These are phyloP conservation scores for Cyphomyrmex costatus DNA, from an alignment of 1,140 invertebrate genomes.

Conservation along the genomic window DNA sequence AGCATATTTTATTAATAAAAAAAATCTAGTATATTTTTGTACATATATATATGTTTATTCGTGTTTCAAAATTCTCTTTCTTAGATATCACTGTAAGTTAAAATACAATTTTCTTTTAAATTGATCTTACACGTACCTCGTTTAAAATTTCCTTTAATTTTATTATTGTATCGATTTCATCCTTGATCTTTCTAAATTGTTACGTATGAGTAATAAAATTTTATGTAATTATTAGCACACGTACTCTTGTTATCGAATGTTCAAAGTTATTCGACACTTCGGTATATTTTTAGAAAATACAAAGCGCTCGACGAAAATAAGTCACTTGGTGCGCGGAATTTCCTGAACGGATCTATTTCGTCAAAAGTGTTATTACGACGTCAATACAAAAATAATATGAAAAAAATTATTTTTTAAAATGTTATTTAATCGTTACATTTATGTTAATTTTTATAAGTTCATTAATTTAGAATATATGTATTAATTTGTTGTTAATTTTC, in stretches of 20 bases:
- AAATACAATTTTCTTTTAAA: background rate
- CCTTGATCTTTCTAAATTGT: slow-evolving; percentile 35
- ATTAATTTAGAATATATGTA: too few relatives aligned
- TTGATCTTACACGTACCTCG: background rate
- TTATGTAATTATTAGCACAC: slow-evolving; percentile 50
- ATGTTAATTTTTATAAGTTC: too few relatives aligned
- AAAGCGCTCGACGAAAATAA: slow-evolving; percentile 50
- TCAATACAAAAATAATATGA: slow-evolving; percentile 21
- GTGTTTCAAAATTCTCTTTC: background rate
- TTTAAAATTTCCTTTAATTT: background rate
- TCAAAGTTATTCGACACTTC: slow-evolving; percentile 38
- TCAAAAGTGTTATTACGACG: slow-evolving; percentile 5
- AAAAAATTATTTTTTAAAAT: slow-evolving; percentile 22
- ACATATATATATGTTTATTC: background rate
- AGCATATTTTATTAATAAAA: background rate
- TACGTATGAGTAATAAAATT: background rate
- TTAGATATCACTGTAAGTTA: background rate
- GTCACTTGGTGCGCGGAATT: background rate
- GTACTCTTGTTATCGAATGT: slow-evolving; percentile 49
- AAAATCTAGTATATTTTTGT: background rate
- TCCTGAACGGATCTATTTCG: slow-evolving; percentile 34
- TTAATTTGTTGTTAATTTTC: too few relatives aligned
- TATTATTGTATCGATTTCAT: slow-evolving; percentile 25
- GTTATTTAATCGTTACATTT: too few relatives aligned
- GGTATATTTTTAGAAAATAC: slow-evolving; percentile 61